A percentile compares a stretch with the other conserved stretches of the same genome.
Conservation (phyloP, 2,113 vertebrate genomes). For the Sander lucioperca region DNA sequence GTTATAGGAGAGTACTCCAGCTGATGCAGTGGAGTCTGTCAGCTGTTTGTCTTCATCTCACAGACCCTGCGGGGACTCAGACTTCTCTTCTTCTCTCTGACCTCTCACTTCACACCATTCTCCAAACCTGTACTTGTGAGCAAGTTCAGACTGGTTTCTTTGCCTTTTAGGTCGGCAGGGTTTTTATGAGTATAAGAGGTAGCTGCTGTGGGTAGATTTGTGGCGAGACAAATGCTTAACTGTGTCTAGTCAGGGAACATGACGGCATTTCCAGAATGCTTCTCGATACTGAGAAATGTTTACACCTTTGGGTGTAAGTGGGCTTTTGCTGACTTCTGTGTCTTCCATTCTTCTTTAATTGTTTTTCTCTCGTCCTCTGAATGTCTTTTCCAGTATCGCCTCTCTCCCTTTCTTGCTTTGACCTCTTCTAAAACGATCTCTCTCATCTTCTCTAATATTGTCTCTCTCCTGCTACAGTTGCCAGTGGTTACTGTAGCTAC, state of each 20-base stretch:
- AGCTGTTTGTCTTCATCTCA: slow-evolving; percentile 71
- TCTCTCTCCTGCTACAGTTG: slow-evolving; percentile 76
- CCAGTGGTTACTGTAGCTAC: slow-evolving; percentile 82
- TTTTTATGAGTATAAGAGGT: slow-evolving; percentile 53
- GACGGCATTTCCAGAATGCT: slow-evolving; percentile 18
- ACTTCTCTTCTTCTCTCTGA: slow-evolving; percentile 45
- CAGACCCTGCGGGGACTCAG: slow-evolving; percentile 58
- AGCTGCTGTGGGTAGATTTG: slow-evolving; percentile 33
- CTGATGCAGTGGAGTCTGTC: slow-evolving; percentile 57
- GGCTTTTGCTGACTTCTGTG: slow-evolving; percentile 2
- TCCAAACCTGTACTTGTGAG: slow-evolving; percentile 67
- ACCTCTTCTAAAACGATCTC: slow-evolving; percentile 54
- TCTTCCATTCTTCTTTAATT: not conserved
- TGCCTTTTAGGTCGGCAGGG: slow-evolving; percentile 61
- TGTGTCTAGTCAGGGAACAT: slow-evolving; percentile 37
- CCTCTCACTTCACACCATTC: slow-evolving; percentile 52
- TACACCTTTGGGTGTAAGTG: not conserved
- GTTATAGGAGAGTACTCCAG: slow-evolving; percentile 33
- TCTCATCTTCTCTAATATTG: slow-evolving; percentile 56
- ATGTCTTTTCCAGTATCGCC: not conserved
- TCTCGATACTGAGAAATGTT: slow-evolving; percentile 28
- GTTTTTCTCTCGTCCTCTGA: slow-evolving; percentile 21
- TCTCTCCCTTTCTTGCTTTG: slow-evolving; percentile 36
- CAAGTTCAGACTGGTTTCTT: slow-evolving; percentile 79
- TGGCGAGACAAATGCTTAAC: slow-evolving; percentile 53